Evolutionary conservation across 2,797 vertebrate genomes (phyloP).

Genomic region (Naso thynnoides): DNA sequence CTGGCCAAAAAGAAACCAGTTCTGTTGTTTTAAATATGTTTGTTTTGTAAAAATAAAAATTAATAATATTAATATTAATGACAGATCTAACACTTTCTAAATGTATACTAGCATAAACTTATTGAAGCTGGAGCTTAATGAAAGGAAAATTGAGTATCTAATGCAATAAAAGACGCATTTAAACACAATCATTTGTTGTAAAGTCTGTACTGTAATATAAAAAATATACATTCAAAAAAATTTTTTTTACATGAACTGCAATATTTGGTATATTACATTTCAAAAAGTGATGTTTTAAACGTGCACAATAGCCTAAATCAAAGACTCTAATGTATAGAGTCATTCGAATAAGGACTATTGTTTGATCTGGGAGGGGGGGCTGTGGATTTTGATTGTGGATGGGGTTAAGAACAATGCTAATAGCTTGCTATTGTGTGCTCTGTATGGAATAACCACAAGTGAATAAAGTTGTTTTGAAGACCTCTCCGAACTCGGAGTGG

Average conservation of each 20-base stretch:
- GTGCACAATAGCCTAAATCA: slow-evolving; percentile 70
- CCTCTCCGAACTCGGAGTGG: slow-evolving; percentile 80
- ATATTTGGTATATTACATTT: slow-evolving; percentile 78
- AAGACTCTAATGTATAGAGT: slow-evolving; percentile 63
- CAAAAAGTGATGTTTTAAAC: slow-evolving; percentile 74
- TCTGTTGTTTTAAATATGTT: slow-evolving; percentile 80
- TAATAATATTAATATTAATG: slow-evolving; percentile 79
- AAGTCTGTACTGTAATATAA: slow-evolving; percentile 89
- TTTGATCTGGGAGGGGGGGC: slow-evolving; percentile 67
- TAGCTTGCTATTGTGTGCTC: slow-evolving; percentile 81
- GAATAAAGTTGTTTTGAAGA: slow-evolving; percentile 88
- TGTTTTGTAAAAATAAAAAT: slow-evolving; percentile 82
- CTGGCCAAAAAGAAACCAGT: slow-evolving; percentile 60
- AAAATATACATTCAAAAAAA: slow-evolving; percentile 74
- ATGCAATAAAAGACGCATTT: slow-evolving; percentile 87
- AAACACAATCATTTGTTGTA: slow-evolving; percentile 85
- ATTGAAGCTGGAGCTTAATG: slow-evolving; percentile 80
- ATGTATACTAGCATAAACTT: slow-evolving; percentile 76
- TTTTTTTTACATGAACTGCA: slow-evolving; percentile 79
- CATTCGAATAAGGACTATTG: slow-evolving; percentile 64
- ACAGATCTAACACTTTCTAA: slow-evolving; percentile 76
- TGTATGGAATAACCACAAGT: slow-evolving; percentile 88
- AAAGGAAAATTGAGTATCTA: slow-evolving; percentile 79
- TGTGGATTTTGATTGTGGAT: slow-evolving; percentile 68
- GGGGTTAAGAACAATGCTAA: slow-evolving; percentile 72